Percentiles rank a stretch among this genome's conserved stretches.
phyloP scores from a whole-genome alignment of 2,113 vertebrate genomes.

The Lates calcarifer region DNA sequence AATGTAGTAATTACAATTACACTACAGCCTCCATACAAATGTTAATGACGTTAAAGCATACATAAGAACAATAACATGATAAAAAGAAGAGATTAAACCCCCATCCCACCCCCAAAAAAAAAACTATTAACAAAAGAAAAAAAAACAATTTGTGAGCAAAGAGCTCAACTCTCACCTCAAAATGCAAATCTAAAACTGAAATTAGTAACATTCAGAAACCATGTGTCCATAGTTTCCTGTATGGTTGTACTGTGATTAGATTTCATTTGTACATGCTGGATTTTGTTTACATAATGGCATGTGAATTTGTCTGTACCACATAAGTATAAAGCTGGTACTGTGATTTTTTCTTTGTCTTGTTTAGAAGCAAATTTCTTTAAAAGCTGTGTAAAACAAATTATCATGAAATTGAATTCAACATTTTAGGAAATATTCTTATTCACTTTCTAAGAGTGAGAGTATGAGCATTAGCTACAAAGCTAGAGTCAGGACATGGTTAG shows the following conservation, averaged over 20 bases:
- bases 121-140: no score
- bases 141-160: no score
- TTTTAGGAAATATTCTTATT: no score
- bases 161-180: no score
- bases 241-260: not conserved
- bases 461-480: no score
- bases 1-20: not conserved
- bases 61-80: not conserved
- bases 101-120: no score
- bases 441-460: no score
- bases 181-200: conserved; percentile 17
- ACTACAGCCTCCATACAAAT: not conserved
- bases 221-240: not conserved
- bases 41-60: not conserved
- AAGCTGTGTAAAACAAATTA: no score
- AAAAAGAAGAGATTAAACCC: not conserved
- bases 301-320: not conserved
- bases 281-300: not conserved
- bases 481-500: not conserved
- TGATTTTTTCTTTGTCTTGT: not conserved
- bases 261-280: not conserved
- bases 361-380: not conserved
- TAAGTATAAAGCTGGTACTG: not conserved
- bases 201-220: not conserved
- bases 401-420: no score